phyloP scores from a whole-genome alignment of 2,797 vertebrate genomes.

The Tragopan temminckii region DNA sequence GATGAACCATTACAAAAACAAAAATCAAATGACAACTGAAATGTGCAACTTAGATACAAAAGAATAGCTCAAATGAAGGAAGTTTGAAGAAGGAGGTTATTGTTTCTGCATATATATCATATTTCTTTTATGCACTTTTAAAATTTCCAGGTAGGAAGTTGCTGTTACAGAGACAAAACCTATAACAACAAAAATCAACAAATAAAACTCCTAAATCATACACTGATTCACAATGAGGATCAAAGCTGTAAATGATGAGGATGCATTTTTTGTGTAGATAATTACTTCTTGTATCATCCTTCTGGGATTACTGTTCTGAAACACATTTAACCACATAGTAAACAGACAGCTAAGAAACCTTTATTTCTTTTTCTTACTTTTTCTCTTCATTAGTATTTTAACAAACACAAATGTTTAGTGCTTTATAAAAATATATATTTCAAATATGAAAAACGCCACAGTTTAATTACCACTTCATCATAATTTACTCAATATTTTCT shows the following conservation, averaged over 20 bases:
- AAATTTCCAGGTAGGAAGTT: conserved; percentile 70
- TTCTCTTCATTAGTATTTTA: background rate
- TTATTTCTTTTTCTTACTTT: background rate
- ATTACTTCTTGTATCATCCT: background rate
- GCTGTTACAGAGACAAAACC: conserved; percentile 41
- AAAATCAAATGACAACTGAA: background rate
- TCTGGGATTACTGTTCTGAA: background rate
- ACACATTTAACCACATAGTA: background rate
- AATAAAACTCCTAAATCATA: conserved; percentile 19
- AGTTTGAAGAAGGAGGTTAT: background rate
- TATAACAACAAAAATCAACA: background rate
- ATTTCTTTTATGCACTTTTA: conserved; percentile 42
- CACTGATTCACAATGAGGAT: conserved; percentile 21
- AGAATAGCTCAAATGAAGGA: background rate
- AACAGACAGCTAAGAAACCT: background rate
- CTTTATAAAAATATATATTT: background rate
- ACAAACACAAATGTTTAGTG: background rate
- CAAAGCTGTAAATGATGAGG: conserved; percentile 63
- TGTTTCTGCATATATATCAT: conserved; percentile 28
- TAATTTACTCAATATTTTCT: background rate
- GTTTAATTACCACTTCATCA: background rate
- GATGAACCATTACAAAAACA: conserved; percentile 20
- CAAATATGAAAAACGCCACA: background rate
- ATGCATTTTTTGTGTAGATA: conserved; percentile 30
- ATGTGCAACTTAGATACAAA: background rate